A percentile compares a stretch with the other conserved stretches of the same genome.
These are phyloP conservation scores for Sisor rabdophorus DNA, from an alignment of 2,113 vertebrate species.

Conservation along the genomic window DNA sequence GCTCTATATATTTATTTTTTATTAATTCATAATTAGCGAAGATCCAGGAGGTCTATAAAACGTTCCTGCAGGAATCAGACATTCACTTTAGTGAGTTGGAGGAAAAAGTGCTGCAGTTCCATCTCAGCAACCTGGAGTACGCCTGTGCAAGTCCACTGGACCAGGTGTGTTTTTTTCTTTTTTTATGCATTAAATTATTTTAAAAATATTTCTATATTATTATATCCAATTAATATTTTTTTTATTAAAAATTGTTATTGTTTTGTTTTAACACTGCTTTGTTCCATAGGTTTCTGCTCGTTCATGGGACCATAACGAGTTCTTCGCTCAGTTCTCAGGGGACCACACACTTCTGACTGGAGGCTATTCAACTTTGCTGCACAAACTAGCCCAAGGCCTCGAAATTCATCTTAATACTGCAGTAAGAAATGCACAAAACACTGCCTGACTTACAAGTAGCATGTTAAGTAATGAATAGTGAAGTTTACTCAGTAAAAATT, in stretches of 20 bases:
- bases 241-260: not conserved
- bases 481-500: too few relatives aligned
- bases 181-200: not conserved
- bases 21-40: slow-evolving; percentile 73
- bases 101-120: slow-evolving; percentile 93
- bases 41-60: slow-evolving; percentile 91
- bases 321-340: slow-evolving; percentile 98
- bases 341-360: slow-evolving; percentile 87
- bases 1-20: not conserved
- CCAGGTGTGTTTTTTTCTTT: slow-evolving; percentile 67
- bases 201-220: too few relatives aligned
- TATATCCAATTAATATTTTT: not conserved
- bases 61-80: slow-evolving; percentile 90
- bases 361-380: slow-evolving; percentile 82
- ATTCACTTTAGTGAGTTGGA: slow-evolving; percentile 92
- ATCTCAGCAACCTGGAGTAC: slow-evolving; percentile 94
- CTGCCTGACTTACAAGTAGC: not conserved
- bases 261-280: not conserved
- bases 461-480: not conserved
- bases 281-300: slow-evolving; percentile 83
- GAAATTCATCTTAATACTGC: slow-evolving; percentile 83
- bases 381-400: slow-evolving; percentile 83
- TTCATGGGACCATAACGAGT: slow-evolving; percentile 98
- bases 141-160: slow-evolving; percentile 89
- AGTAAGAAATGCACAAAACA: slow-evolving; percentile 57